Percentiles rank a stretch among this genome's conserved stretches.
Evolutionary conservation across 2,113 vertebrate genomes (phyloP).

Genomic region (Ameiurus melas): DNA sequence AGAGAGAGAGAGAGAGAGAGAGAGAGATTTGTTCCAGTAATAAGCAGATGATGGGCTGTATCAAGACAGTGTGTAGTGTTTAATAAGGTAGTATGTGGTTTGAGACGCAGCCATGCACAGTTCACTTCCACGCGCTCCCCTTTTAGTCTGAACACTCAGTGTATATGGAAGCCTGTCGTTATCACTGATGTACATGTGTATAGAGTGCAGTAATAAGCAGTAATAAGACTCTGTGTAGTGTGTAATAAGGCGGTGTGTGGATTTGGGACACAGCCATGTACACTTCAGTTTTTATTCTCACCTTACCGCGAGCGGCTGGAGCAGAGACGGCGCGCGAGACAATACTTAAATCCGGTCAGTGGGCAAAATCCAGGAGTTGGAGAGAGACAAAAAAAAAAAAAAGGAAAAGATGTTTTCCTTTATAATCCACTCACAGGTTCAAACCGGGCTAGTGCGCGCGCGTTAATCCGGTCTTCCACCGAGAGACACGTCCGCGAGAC

Average conservation of each 20-base stretch:
- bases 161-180: neutral
- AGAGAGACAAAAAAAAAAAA: neutral
- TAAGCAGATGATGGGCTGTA: neutral
- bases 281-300: neutral
- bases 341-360: neutral
- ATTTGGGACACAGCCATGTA: neutral
- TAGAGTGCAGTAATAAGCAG: neutral
- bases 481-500: neutral
- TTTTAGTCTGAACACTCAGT: neutral
- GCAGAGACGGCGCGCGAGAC: neutral
- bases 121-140: neutral
- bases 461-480: neutral
- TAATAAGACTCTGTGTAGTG: neutral
- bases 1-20: too few relatives aligned
- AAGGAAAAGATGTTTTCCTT: neutral
- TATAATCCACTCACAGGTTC: conserved; percentile 17
- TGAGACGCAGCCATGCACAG: neutral
- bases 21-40: neutral
- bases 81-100: neutral
- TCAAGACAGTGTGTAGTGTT: neutral
- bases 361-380: neutral
- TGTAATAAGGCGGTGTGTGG: neutral
- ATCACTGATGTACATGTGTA: neutral
- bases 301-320: neutral
- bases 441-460: neutral